A percentile compares a stretch with the other conserved stretches of the same genome.
Conservation (phyloP, 2,797 vertebrate genomes). For the Centropyge bicolor region DNA sequence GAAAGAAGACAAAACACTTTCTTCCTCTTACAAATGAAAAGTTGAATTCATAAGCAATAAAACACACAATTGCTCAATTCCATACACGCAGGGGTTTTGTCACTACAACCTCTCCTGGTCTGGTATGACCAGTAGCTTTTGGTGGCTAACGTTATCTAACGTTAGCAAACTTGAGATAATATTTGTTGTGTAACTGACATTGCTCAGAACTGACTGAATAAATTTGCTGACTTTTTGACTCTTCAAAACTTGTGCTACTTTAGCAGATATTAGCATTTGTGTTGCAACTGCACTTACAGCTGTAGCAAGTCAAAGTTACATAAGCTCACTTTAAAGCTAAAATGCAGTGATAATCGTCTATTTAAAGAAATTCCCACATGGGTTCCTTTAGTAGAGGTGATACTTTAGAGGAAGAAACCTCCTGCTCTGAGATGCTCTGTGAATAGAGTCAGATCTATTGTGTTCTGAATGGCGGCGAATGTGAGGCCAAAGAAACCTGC, state of each 20-base stretch:
- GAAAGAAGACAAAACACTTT: background rate
- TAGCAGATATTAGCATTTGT: background rate
- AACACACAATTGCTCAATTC: background rate
- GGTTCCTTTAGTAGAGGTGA: background rate
- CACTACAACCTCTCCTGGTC: background rate
- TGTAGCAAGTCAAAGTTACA: conserved; percentile 3
- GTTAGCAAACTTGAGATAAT: background rate
- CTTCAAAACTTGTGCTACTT: background rate
- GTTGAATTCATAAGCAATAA: background rate
- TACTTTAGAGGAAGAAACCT: background rate
- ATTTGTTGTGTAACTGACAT: background rate
- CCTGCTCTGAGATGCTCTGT: conserved; percentile 9
- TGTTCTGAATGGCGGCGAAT: conserved; percentile 21
- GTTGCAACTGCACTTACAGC: background rate
- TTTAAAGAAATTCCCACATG: background rate
- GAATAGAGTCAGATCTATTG: conserved; percentile 37
- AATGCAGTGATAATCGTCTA: background rate
- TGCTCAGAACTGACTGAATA: background rate
- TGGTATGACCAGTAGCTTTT: conserved; percentile 5
- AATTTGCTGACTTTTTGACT: background rate
- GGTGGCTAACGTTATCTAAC: background rate
- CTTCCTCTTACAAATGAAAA: background rate
- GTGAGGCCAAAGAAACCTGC: conserved; percentile 36
- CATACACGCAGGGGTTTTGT: background rate
- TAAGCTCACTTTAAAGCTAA: conserved; percentile 8